These are phyloP conservation scores for Zeus faber DNA, from an alignment of 2,113 vertebrate genomes.

Conservation along the genomic window DNA sequence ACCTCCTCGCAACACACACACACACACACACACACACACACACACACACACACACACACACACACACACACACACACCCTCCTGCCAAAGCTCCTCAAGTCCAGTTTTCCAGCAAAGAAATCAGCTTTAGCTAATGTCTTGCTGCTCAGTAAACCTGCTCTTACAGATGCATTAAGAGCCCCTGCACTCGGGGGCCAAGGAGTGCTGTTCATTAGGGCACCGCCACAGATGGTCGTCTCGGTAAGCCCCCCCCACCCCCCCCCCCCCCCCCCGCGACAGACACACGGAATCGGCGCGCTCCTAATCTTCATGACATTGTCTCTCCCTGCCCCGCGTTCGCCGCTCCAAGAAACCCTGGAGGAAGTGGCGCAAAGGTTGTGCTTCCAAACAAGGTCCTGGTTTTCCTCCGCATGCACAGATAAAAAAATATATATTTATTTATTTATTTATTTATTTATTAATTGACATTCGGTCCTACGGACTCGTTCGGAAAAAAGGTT, in stretches of 20 bases:
- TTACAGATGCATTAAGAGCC: slow-evolving; percentile 73
- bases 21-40: slow-evolving; percentile 31
- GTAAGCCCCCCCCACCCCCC: slow-evolving; percentile 64
- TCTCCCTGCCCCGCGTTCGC: slow-evolving; percentile 40
- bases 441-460: too few relatives aligned
- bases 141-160: slow-evolving; percentile 70
- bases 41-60: slow-evolving; percentile 40
- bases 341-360: slow-evolving; percentile 28
- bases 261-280: slow-evolving; percentile 24
- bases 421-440: too few relatives aligned
- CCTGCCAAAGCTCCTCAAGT: slow-evolving; percentile 71
- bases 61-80: slow-evolving; percentile 35
- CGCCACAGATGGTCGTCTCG: slow-evolving; percentile 70
- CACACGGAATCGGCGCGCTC: slow-evolving; percentile 37
- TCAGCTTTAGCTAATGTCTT: slow-evolving; percentile 78
- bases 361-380: background rate
- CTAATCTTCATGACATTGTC: slow-evolving; percentile 65
- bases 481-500: too few relatives aligned
- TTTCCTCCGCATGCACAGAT: too few relatives aligned
- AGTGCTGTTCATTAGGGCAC: slow-evolving; percentile 67
- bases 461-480: too few relatives aligned
- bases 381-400: too few relatives aligned
- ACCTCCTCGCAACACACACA: slow-evolving; percentile 33
- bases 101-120: slow-evolving; percentile 74
- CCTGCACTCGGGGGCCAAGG: slow-evolving; percentile 62